These are phyloP conservation scores for Galerucella nymphaeae DNA, from an alignment of 2,888 invertebrate genomes.

Conservation along the genomic window DNA sequence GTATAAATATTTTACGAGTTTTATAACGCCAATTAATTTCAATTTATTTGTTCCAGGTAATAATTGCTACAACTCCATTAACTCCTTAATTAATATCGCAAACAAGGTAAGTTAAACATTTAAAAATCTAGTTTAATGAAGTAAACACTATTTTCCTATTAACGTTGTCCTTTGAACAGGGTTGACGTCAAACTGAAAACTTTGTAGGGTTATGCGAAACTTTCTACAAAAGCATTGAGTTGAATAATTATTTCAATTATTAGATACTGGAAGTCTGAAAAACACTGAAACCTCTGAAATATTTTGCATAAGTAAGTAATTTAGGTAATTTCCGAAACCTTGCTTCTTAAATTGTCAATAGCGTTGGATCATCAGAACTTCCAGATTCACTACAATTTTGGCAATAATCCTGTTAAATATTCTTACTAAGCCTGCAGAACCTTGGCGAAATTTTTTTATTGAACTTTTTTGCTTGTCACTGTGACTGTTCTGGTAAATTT, in stretches of 20 bases:
- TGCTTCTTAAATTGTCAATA: too few relatives aligned
- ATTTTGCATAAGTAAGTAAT: too few relatives aligned
- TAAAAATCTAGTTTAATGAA: background rate
- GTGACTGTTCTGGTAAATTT: too few relatives aligned
- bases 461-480: too few relatives aligned
- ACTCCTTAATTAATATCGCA: background rate
- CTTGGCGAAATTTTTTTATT: too few relatives aligned
- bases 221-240: background rate
- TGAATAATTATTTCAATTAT: background rate
- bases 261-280: background rate
- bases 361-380: too few relatives aligned
- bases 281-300: background rate
- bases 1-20: too few relatives aligned
- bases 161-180: background rate
- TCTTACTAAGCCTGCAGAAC: too few relatives aligned
- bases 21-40: background rate
- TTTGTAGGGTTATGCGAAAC: background rate
- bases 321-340: too few relatives aligned
- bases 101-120: background rate
- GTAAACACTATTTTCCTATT: background rate
- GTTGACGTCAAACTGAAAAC: constrained; percentile 1
- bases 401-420: too few relatives aligned
- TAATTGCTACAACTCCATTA: background rate
- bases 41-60: background rate
- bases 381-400: too few relatives aligned